These are phyloP conservation scores for Hofmannophila pseudospretella DNA, from an alignment of 2,888 invertebrate genomes.

Conservation along the genomic window DNA sequence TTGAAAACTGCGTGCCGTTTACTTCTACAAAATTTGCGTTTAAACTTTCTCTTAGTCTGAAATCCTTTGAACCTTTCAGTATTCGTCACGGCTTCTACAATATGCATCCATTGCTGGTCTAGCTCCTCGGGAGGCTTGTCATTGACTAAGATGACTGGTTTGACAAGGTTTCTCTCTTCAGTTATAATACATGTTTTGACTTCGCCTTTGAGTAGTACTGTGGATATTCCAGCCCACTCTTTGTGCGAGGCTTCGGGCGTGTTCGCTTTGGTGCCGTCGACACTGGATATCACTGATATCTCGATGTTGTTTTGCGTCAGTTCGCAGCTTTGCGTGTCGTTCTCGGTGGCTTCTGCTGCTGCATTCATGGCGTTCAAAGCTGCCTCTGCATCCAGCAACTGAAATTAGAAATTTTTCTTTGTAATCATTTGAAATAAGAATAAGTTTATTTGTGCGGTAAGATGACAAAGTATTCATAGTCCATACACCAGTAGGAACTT, in stretches of 20 bases:
- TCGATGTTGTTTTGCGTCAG: constrained; percentile 44
- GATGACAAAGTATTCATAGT: too few relatives aligned
- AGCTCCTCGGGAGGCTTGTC: constrained; percentile 63
- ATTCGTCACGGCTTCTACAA: constrained; percentile 43
- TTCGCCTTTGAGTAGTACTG: constrained; percentile 36
- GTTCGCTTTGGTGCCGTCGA: constrained; percentile 37
- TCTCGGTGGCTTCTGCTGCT: constrained; percentile 31
- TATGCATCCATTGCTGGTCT: constrained; percentile 54
- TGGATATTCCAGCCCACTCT: constrained; percentile 38
- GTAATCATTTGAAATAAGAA: too few relatives aligned
- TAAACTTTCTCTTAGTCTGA: constrained; percentile 47
- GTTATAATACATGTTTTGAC: constrained; percentile 19
- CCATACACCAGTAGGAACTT: too few relatives aligned
- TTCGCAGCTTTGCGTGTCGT: constrained; percentile 36
- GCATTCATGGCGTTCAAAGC: constrained; percentile 24
- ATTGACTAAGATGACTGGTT: constrained; percentile 64
- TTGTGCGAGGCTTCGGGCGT: constrained; percentile 33
- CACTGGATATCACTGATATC: constrained; percentile 40
- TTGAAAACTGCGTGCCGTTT: constrained; percentile 54
- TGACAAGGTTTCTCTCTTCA: constrained; percentile 33
- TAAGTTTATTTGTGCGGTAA: too few relatives aligned
- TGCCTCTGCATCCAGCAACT: constrained; percentile 58
- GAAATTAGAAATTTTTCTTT: too few relatives aligned
- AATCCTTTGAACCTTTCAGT: constrained; percentile 52
- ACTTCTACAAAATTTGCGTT: constrained; percentile 58